These are phyloP conservation scores for Thamnaconus septentrionalis DNA, from an alignment of 2,113 vertebrate genomes.

Conservation along the genomic window DNA sequence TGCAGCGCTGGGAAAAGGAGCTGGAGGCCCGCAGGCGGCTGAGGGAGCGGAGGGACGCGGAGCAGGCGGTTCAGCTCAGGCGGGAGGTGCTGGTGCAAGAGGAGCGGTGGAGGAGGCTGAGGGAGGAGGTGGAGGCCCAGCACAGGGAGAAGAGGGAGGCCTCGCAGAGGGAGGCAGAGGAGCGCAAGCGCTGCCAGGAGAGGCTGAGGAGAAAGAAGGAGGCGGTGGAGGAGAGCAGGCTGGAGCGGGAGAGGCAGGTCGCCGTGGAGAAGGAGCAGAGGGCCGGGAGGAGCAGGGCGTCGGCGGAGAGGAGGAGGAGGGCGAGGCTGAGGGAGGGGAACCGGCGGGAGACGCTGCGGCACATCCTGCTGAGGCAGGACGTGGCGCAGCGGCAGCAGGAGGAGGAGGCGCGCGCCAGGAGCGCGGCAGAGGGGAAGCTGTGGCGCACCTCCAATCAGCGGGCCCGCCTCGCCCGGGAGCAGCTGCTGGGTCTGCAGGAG, in stretches of 20 bases:
- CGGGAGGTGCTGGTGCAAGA: slow-evolving; percentile 42
- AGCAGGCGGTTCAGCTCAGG: slow-evolving; percentile 24
- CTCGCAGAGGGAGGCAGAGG: slow-evolving; percentile 39
- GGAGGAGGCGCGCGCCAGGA: slow-evolving; percentile 57
- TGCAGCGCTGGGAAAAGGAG: slow-evolving; percentile 64
- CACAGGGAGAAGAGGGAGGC: slow-evolving; percentile 39
- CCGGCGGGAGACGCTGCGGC: slow-evolving; percentile 65
- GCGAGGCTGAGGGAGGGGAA: slow-evolving; percentile 65
- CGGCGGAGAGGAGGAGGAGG: slow-evolving; percentile 34
- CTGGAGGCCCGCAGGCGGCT: slow-evolving; percentile 61
- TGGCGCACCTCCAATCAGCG: slow-evolving; percentile 47
- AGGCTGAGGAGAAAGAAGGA: slow-evolving; percentile 54
- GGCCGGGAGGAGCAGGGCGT: slow-evolving; percentile 49
- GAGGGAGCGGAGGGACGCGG: slow-evolving; percentile 51
- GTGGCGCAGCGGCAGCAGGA: slow-evolving; percentile 68
- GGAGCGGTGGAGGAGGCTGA: slow-evolving; percentile 49
- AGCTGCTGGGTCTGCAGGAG: slow-evolving; percentile 52
- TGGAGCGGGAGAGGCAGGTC: slow-evolving; percentile 49
- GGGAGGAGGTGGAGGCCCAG: slow-evolving; percentile 56
- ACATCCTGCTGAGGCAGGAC: slow-evolving; percentile 72
- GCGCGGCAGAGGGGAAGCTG: slow-evolving; percentile 65
- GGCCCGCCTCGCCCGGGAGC: slow-evolving; percentile 31
- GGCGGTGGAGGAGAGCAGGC: slow-evolving; percentile 27
- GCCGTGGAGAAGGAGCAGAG: slow-evolving; percentile 58
- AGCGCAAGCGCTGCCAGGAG: slow-evolving; percentile 58